Base-by-base conservation (phyloP, 1,140 invertebrate genomes). In the Drosophila saltans region DNA sequence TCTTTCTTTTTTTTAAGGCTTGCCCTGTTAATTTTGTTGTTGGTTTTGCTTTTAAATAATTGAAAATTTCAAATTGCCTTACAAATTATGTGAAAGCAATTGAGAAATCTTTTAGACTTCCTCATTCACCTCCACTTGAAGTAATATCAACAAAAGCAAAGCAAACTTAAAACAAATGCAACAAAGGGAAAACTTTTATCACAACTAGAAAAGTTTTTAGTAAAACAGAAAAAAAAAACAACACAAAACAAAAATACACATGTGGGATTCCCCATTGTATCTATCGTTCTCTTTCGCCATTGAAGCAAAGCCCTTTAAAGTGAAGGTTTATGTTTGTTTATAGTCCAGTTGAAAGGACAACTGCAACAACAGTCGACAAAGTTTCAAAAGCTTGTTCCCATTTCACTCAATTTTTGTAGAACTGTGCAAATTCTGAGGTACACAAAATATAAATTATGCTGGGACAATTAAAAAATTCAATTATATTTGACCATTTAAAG, bases 161-260 rank as follows among this genome's bases (percentile, higher is more conserved):
- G 16, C 16, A 52, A 52, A 52, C 21, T 39, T 59, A 59, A 58
- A 58, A 58, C 56, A 58, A 58, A 58, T 58, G 16, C 56, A 58
- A 59, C 57, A 59, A 58, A 59, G 16, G 21, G 36, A 59, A 59
- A 59, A 59, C 57, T 59, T 59, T 59, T 39, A 59, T 36, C 57
- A 59, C 57, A 59, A 59, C 57, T 59, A 59, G 30, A 59, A 59
- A 59, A 59, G 7, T 59, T 59, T 59, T 59, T 10, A 45, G 2
- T 16, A 45, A 26, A n/a, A 59, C 36, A 59, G n/a, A 33, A 58
- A n/a, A 39, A 39, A 39, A 59, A 59, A 28, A 11, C n/a, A 10
- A 56, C 26, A 26, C 26, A 58, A 30, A 58, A 21, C 1, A 30
- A 16, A 40, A 59, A 16, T 59, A 39, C 57, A 59, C 57, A 59